These are phyloP conservation scores for Pollenia angustigena DNA, from an alignment of 2,888 invertebrate species.

Conservation along the genomic window DNA sequence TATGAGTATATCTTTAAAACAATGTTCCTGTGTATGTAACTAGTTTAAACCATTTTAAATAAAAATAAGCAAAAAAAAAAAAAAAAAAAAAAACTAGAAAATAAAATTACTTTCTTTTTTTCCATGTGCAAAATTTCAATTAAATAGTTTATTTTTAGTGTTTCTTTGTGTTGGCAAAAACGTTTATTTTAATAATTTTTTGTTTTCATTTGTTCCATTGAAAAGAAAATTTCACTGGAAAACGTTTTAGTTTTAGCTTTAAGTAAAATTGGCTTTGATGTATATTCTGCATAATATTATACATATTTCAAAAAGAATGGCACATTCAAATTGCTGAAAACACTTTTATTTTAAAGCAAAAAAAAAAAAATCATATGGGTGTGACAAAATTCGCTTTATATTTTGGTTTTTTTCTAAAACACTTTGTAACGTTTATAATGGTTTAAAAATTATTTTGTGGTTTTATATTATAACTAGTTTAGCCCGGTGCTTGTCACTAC, in stretches of 20 bases:
- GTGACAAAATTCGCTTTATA: slow-evolving; percentile 10
- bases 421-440: no score
- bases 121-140: slow-evolving; percentile 48
- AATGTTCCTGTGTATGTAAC: not conserved
- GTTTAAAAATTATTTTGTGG: no score
- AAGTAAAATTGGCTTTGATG: slow-evolving; percentile 18
- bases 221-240: slow-evolving; percentile 28
- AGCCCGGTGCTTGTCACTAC: no score
- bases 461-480: no score
- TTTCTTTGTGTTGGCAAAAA: slow-evolving; percentile 17
- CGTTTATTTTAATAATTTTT: not conserved
- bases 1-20: no score
- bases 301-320: slow-evolving; percentile 23
- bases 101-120: slow-evolving; percentile 12
- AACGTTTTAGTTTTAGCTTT: slow-evolving; percentile 19
- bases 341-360: slow-evolving; percentile 3
- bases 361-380: not conserved
- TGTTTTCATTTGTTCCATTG: not conserved
- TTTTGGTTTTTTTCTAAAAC: not conserved
- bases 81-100: no score
- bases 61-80: no score
- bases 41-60: no score
- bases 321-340: slow-evolving; percentile 12
- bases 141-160: slow-evolving; percentile 53
- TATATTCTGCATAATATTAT: not conserved